These are phyloP conservation scores for Holothuria scabra DNA, from an alignment of 53 echinoderm and acorn worm genomes.

Conservation along the genomic window DNA sequence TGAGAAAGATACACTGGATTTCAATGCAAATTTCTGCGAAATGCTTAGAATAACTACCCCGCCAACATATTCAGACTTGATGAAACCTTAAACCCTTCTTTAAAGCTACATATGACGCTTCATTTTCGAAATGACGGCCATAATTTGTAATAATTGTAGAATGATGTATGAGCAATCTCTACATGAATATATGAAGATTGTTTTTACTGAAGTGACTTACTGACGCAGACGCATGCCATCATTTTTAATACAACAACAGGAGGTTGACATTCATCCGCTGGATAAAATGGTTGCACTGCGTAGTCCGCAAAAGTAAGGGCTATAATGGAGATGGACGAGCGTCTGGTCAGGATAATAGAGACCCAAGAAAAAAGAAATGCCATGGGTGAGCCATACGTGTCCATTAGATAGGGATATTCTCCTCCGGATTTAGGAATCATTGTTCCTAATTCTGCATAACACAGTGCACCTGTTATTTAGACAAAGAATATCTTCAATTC, in stretches of 20 bases:
- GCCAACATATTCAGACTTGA: no score
- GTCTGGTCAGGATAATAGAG: slow-evolving; percentile 70
- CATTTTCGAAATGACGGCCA: no score
- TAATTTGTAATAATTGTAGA: no score
- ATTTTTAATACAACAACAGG: slow-evolving; percentile 67
- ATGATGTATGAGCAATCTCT: no score
- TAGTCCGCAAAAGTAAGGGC: slow-evolving; percentile 81
- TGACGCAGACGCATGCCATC: slow-evolving; percentile 69
- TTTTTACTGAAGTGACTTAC: slow-evolving; percentile 62
- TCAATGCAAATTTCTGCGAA: no score
- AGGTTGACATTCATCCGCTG: slow-evolving; percentile 60
- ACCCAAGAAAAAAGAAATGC: slow-evolving; percentile 85
- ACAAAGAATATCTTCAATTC: no score
- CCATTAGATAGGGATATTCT: slow-evolving; percentile 74
- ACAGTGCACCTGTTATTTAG: slow-evolving; percentile 60
- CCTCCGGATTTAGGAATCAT: slow-evolving; percentile 90
- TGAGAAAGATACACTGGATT: no score
- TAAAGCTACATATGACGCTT: no score
- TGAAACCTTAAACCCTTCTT: no score
- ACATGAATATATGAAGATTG: no score
- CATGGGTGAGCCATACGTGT: slow-evolving; percentile 67
- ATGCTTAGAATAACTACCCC: no score
- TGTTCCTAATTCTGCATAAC: slow-evolving; percentile 84
- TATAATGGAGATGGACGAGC: slow-evolving; percentile 77
- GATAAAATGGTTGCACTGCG: slow-evolving; percentile 72